These are phyloP conservation scores for Danio aesculapii DNA, from an alignment of 2,797 vertebrate species.

Conservation along the genomic window DNA sequence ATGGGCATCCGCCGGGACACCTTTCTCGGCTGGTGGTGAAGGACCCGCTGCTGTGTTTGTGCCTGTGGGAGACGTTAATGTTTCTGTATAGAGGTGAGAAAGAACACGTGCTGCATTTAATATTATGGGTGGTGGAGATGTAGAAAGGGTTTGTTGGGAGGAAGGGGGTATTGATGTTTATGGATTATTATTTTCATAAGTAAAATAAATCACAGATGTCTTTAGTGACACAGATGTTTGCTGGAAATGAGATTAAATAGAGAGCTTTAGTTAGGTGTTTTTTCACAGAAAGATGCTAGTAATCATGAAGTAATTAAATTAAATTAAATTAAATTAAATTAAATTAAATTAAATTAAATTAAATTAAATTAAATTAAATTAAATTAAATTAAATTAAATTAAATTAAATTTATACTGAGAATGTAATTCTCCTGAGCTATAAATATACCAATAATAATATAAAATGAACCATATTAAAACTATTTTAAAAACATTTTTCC, in stretches of 20 bases:
- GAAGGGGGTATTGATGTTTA: neutral
- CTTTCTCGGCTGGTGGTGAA: conserved; percentile 90
- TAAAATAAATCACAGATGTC: too few species aligned
- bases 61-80: conserved; percentile 91
- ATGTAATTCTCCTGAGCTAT: neutral
- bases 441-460: too few species aligned
- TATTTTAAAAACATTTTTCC: too few species aligned
- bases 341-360: too few species aligned
- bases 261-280: neutral
- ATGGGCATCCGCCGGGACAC: conserved; percentile 72
- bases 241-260: neutral
- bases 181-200: neutral
- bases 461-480: too few species aligned
- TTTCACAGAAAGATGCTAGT: neutral
- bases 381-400: too few species aligned
- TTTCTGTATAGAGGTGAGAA: conserved; percentile 96
- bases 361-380: too few species aligned
- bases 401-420: too few species aligned
- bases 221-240: too few species aligned
- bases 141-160: neutral
- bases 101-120: neutral
- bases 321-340: too few species aligned
- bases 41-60: conserved; percentile 88
- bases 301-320: neutral
- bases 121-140: conserved; percentile 23